Conservation (phyloP, 2,797 vertebrate species). For the Pseudochaenichthys georgianus region DNA sequence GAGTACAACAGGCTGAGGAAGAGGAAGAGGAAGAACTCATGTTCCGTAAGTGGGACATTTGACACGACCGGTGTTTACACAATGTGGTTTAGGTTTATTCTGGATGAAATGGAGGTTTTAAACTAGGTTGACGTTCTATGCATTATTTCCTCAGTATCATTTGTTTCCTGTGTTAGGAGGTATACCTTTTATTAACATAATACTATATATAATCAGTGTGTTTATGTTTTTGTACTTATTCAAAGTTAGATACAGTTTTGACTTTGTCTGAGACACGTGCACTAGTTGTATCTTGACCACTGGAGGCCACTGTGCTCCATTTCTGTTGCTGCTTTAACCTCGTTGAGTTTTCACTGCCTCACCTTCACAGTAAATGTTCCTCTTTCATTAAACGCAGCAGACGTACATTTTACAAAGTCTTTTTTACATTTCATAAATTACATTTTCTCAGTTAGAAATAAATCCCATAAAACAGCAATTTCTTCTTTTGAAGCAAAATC, state of each 20-base stretch:
- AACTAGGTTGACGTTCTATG: slow-evolving; percentile 1
- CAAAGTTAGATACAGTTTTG: background rate
- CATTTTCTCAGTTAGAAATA: background rate
- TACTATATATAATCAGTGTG: too few relatives aligned
- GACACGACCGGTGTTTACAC: slow-evolving; percentile 15
- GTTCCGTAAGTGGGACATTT: background rate
- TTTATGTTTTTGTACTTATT: background rate
- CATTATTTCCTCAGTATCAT: slow-evolving; percentile 6
- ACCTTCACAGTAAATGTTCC: background rate
- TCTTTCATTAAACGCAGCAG: background rate
- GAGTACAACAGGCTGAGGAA: slow-evolving; percentile 40
- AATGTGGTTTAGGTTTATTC: slow-evolving; percentile 18
- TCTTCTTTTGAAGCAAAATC: background rate
- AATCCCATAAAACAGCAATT: background rate
- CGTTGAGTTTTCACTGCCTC: background rate
- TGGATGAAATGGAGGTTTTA: slow-evolving; percentile 13
- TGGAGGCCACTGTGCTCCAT: slow-evolving; percentile 53
- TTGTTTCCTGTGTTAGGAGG: background rate
- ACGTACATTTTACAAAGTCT: background rate
- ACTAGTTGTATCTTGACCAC: slow-evolving; percentile 43
- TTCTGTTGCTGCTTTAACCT: background rate
- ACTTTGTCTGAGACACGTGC: slow-evolving; percentile 5
- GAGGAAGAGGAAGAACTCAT: slow-evolving; percentile 5
- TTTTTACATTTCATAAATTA: too few relatives aligned
- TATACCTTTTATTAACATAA: background rate